Percentiles rank a stretch among this genome's conserved stretches.
Evolutionary conservation across 2,113 vertebrate species (phyloP).

Genomic region (Vireo altiloquus): DNA sequence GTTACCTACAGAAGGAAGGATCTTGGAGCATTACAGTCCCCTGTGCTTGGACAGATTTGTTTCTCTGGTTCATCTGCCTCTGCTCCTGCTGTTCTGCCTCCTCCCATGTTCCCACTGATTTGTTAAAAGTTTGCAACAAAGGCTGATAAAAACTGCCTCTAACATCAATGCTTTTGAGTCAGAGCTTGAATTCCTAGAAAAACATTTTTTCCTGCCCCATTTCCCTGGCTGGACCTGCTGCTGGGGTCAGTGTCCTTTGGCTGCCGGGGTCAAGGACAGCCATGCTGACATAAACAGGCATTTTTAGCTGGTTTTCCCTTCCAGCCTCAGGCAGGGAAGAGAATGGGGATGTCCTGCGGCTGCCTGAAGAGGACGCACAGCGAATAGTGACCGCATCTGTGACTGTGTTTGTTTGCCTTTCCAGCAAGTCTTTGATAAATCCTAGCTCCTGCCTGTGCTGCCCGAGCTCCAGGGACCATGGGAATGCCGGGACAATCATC

Average conservation of each 20-base stretch:
- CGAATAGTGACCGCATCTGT: neutral
- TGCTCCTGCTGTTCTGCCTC: neutral
- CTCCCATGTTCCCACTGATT: neutral
- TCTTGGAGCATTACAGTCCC: neutral
- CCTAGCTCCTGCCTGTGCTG: neutral
- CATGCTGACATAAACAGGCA: neutral
- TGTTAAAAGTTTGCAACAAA: neutral
- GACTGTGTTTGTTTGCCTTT: constrained; percentile 51
- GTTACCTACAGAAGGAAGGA: neutral
- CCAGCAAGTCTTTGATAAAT: constrained; percentile 35
- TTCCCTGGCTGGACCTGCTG: neutral
- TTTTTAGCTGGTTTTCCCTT: neutral
- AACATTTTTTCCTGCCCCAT: neutral
- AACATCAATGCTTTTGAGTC: neutral
- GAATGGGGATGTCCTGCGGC: neutral
- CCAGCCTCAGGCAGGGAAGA: neutral
- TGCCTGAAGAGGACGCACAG: neutral
- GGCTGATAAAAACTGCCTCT: neutral
- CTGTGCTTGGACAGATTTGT: neutral
- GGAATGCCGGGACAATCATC: neutral
- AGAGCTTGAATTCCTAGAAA: neutral
- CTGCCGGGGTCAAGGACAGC: neutral
- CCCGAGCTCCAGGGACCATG: constrained; percentile 6
- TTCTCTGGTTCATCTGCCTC: neutral
- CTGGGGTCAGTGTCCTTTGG: neutral